A percentile compares a stretch with the other conserved stretches of the same genome.
Evolutionary conservation across 2,113 vertebrate genomes (phyloP).

Genomic region (Arenaria interpres): DNA sequence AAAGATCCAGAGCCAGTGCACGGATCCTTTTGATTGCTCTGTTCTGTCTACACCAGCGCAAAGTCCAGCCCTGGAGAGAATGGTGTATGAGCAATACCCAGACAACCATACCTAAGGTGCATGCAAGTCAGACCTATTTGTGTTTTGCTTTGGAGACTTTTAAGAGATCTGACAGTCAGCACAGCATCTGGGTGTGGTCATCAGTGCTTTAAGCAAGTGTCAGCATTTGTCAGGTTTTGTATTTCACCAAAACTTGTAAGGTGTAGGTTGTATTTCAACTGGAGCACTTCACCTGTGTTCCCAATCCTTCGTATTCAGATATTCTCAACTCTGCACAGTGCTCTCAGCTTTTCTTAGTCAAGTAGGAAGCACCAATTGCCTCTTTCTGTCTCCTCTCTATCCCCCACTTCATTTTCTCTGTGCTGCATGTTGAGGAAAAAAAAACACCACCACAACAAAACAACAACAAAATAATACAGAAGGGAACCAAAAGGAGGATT

Average conservation of each 20-base stretch:
- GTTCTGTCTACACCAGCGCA: neutral
- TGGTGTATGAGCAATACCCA: neutral
- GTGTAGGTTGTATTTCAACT: neutral
- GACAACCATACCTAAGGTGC: neutral
- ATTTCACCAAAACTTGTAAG: neutral
- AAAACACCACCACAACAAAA: neutral
- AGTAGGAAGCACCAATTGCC: neutral
- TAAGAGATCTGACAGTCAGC: neutral
- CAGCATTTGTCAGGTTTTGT: neutral
- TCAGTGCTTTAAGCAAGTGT: neutral
- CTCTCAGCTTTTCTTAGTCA: neutral
- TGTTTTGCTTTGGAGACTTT: neutral
- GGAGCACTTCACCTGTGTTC: neutral
- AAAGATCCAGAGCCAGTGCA: neutral
- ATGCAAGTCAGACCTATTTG: neutral
- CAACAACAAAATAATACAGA: neutral
- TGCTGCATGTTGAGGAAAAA: neutral
- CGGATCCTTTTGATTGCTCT: neutral
- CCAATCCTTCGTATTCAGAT: neutral
- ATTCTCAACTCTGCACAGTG: neutral
- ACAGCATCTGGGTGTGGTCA: neutral
- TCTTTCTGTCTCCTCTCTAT: neutral
- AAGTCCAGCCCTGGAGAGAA: neutral
- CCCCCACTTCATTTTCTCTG: rapidly evolving
- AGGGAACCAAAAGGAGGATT: neutral